phyloP scores from a whole-genome alignment of 1,140 invertebrate species.

The Diorhabda carinulata region DNA sequence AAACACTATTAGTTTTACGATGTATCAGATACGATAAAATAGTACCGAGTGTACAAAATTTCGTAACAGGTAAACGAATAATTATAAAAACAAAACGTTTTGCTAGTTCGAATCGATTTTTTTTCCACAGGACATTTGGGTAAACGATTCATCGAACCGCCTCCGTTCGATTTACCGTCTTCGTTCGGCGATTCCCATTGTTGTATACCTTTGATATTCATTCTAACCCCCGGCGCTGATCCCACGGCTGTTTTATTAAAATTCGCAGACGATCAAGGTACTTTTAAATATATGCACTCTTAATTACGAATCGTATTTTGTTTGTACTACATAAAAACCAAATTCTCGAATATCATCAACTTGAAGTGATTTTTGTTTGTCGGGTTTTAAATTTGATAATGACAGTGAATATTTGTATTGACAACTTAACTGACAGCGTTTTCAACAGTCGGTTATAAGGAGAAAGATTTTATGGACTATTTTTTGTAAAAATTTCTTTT shows the following conservation, averaged over 20 bases:
- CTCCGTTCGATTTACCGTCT: constrained; percentile 81
- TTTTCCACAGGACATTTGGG: constrained; percentile 62
- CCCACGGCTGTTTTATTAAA: constrained; percentile 80
- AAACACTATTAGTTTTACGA: constrained; percentile 74
- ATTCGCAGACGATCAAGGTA: constrained; percentile 87
- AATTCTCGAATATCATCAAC: no score
- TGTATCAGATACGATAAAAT: constrained; percentile 87
- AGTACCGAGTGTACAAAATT: constrained; percentile 74
- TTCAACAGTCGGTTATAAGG: no score
- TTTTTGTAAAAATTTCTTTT: no score
- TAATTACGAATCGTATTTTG: no score
- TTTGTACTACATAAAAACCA: no score
- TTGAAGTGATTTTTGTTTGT: no score
- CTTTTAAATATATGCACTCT: no score
- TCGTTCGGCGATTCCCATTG: constrained; percentile 82
- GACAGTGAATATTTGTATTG: no score
- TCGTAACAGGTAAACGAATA: constrained; percentile 61
- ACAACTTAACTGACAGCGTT: no score
- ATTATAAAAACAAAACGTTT: no score
- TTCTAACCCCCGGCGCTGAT: constrained; percentile 89
- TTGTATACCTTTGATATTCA: constrained; percentile 82
- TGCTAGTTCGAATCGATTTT: constrained; percentile 1
- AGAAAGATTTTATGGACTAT: no score
- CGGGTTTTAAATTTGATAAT: no score
- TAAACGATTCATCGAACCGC: constrained; percentile 76